phyloP scores from a whole-genome alignment of 1,140 invertebrate species.

The Ptiloglossa arizonensis region DNA sequence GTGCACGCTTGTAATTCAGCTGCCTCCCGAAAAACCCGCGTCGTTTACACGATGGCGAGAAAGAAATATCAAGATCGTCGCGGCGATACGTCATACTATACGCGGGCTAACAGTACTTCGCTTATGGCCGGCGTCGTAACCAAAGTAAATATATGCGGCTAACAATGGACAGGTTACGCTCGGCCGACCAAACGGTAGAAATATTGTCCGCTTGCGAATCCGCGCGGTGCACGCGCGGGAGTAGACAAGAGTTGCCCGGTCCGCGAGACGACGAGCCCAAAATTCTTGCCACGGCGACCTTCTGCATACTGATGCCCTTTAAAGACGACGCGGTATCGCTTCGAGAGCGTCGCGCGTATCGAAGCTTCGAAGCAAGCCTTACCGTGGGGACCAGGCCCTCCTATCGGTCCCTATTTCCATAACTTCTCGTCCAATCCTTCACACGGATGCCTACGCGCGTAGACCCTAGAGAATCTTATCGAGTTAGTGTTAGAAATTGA shows the following conservation, averaged over 20 bases:
- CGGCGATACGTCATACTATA: constrained; percentile 56
- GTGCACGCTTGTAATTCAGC: constrained; percentile 1
- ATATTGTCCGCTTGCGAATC: constrained; percentile 13
- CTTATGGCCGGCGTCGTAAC: constrained; percentile 51
- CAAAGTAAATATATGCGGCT: constrained; percentile 60
- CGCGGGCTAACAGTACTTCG: constrained; percentile 60
- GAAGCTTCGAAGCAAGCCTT: not conserved
- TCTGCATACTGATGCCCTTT: constrained; percentile 56
- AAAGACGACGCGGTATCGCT: constrained; percentile 3
- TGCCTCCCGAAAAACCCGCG: not conserved
- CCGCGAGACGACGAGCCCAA: constrained; percentile 26
- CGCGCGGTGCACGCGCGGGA: no score
- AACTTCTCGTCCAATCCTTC: not conserved
- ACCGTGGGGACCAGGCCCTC: not conserved
- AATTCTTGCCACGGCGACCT: constrained; percentile 38
- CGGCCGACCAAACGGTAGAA: constrained; percentile 23
- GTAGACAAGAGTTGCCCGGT: constrained; percentile 20
- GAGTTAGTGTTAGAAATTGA: no score
- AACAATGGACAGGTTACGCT: constrained; percentile 60
- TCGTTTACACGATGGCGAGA: constrained; percentile 43
- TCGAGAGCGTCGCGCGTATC: not conserved
- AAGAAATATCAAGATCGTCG: constrained; percentile 59
- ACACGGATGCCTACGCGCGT: no score
- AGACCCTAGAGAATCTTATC: no score
- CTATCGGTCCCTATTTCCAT: not conserved